Evolutionary conservation across 2,113 vertebrate species (phyloP), one percentile per base, ranked within the genome.

Genomic region (Halcyon malimbica): DNA sequence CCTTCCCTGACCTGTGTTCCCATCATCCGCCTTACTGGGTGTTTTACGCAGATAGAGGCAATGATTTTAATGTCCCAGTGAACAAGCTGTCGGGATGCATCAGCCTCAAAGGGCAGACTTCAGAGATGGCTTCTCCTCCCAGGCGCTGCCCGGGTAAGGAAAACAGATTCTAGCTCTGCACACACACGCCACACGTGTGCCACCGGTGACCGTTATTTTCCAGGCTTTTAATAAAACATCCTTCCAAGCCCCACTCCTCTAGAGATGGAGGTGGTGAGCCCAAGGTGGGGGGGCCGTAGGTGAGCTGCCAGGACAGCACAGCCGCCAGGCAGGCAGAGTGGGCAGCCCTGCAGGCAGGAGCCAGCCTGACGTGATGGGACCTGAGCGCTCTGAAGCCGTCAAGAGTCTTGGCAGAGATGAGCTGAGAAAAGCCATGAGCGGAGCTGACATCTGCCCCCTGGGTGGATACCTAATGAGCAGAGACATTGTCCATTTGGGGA

Each of bases 1-100:
- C 93, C 89, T 90, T 44, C 85, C 63, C 83, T 94, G 95, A 69
- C 87, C 95, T 11, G 74, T 11, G 56, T 56, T 76, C 90, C 89
- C 93, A 68, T 91, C 94, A 75, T 56, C 89, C 3, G 4, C 77
- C 77, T 41, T 39, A 8, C 51, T 16, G 53, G 81, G 54, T 44
- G 78, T 25, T 91, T 89, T 76, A 95, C 10, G n/a, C 94, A 91
- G 83, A 77, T 77, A 92, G 89, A 95, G 86, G 95, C 90, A 79
- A 50, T 16, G 95, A 96, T 97, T 96, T 90, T 95, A 94, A 97
- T 86, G 91, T 90, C 96, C 93, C 94, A 96, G 94, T 93, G 94
- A 96, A 95, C 93, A 96, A 89, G 92, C 95, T 56, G 95, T 97
- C 97, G 10, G 91, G 68, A 96, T 10, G 39, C 76, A 98, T 98